Evolutionary conservation across 2,113 vertebrate genomes (phyloP), one percentile per base, ranked within the genome.

Genomic region (Willisornis vidua): DNA sequence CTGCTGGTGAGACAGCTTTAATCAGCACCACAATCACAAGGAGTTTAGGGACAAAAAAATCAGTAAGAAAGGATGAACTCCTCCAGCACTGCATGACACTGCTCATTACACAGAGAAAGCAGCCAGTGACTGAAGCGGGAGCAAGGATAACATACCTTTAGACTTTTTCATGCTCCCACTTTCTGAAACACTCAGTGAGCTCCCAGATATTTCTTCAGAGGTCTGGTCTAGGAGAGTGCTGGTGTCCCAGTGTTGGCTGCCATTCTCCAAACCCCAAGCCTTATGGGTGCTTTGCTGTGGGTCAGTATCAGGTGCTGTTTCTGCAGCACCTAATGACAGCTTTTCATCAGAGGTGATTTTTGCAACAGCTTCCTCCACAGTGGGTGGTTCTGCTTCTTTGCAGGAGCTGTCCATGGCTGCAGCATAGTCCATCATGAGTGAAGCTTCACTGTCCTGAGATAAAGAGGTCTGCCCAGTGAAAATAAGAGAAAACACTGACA

Each of bases 341-440:
- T 93, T 89, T 66, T 94, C 48, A 33, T 85, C 92, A 7, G 65
- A 89, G 3, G 83, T 57, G 49, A 91, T 95, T 10, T 97, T 76
- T 22, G 84, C 80, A 2, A 65, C n/a, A 1, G 96, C 81, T 2
- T 84, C 85, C 41, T 96, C 97, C 6, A 51, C 45, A 15, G 89
- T 43, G 71, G 97, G 96, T 63, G 71, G 80, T 37, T 97, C 57
- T 71, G 87, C 97, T 63, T 97, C 98, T 23, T 97, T 98, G 95
- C 89, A 97, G 6, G 98, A 97, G 46, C 98, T 97, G 31, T 99
- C 99, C 99, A 99, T 98, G 23, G 99, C 98, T 41, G 99, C 99
- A 10, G 98, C 98, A 12, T 99, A 99, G 95, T 98, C 98, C 35
- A 98, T 98, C 99, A 99, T 99, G 88, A 99, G 97, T 35, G 98